Evolutionary conservation across 1,140 invertebrate species (phyloP), one percentile per base, ranked within the genome.

Genomic region (Zaprionus taronus): DNA sequence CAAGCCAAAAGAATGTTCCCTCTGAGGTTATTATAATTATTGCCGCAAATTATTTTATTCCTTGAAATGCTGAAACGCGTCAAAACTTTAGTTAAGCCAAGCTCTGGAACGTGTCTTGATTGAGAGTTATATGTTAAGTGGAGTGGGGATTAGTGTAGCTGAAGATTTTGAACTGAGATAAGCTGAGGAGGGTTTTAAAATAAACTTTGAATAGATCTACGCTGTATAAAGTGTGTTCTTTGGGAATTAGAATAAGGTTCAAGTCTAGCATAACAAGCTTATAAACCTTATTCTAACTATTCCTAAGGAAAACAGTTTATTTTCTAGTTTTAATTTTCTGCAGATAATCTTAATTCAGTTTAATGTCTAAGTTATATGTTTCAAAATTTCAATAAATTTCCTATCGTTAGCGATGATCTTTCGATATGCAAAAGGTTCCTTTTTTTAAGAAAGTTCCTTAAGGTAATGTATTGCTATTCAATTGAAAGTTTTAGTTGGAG

Each of bases 11-110:
- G 47, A 51, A 51, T 51, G 47, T 51, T 51, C 47, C 11, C 11
- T 20, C 47, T 22, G 47, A 51, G 47, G 22, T 51, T 51, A 51
- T 51, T 14, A 51, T 51, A 51, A 51, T 51, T 51, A 51, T 51
- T 51, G 11, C 20, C 17, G 47, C 47, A 22, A 51, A 51, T 51
- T 51, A 51, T 51, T 51, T 51, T 22, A 51, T 51, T 51, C 47
- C 20, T 14, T 51, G 47, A 51, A 51, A 20, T 49, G 44, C 17
- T 49, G 44, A 49, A 47, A 47, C 41, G 41, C 41, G 41, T 47
- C 41, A 47, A 47, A 47, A 17, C 41, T 47, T 47, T 47, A 47
- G 41, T 47, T 17, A 47, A 9, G 15, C 38, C 14, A 5, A 41
- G 38, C 38, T 20, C 38, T 20, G 47, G 6, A 7, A 51, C 47